Evolutionary conservation across 2,888 invertebrate species (phyloP), one percentile per base, ranked within the genome.

Genomic region (Aphidoletes aphidimyza): DNA sequence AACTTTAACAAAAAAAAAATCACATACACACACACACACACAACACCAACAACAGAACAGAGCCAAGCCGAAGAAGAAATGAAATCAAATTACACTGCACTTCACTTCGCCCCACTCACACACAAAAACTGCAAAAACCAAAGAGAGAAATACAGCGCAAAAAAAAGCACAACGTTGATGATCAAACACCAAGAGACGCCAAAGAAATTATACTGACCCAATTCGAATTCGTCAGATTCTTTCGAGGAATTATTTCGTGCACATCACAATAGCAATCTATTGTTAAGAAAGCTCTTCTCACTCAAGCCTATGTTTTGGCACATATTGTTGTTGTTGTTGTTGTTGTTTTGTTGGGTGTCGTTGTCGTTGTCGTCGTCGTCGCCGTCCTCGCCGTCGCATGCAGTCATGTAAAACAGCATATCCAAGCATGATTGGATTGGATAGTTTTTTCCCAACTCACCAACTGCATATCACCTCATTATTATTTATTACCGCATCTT

Each of bases 391-490:
- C n/a, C 11, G 69, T 69, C 30, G 14, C 69, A 14, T 54, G 22
- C 69, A 49, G 11, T 49, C 19, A 54, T 22, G 54, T 54, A 26
- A 22, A 22, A 54, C n/a, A 47, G 17, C 47, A 47, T 26, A 42
- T 9, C 42, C 54, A 19, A 3, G 54, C 22, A 54, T 54, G 54
- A 54, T 54, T 54, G 26, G 54, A 19, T 54, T 54, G 54, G 54
- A 22, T 54, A n/a, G 26, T 54, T 22, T 54, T n/a, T n/a, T 42
- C 42, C 14, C 42, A 26, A 54, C 54, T 22, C 54, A 54, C 69
- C 69, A 34, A 69, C 69, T 69, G 69, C 69, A 34, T 69, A 30
- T 30, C 69, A 69, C 34, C 69, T 69, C 54, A 54, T 54, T 69
- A 30, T 34, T 69, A 69, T 69, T 54, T 69, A 69, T 69, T 69